These are phyloP conservation scores for Amblyornis subalaris DNA, from an alignment of 2,113 vertebrate species.

Conservation along the genomic window DNA sequence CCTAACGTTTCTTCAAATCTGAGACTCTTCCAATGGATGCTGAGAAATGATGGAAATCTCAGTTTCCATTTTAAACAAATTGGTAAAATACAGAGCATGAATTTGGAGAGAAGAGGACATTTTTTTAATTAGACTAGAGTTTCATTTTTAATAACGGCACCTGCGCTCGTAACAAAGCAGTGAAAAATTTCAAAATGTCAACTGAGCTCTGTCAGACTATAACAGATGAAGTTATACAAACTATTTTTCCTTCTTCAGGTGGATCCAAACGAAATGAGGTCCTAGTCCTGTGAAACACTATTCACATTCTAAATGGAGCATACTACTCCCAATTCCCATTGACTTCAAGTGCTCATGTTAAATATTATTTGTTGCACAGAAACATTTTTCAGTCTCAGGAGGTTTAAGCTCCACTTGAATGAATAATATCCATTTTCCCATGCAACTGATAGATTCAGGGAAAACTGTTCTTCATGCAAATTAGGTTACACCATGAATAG, in stretches of 20 bases:
- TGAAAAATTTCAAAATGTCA: background rate
- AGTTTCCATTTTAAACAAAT: background rate
- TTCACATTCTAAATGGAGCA: constrained; percentile 10
- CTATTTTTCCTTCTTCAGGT: background rate
- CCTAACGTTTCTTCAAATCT: background rate
- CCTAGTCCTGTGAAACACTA: background rate
- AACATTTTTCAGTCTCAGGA: constrained; percentile 29
- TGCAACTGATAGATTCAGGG: constrained; percentile 6
- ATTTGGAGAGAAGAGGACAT: background rate
- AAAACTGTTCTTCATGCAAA: constrained; percentile 30
- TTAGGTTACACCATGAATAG: background rate
- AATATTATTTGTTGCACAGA: constrained; percentile 27
- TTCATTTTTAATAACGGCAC: background rate
- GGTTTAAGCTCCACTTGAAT: background rate
- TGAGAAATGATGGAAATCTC: background rate
- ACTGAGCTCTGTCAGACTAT: background rate
- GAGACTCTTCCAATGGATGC: background rate
- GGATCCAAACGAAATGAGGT: background rate
- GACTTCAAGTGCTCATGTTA: constrained; percentile 37
- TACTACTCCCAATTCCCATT: constrained; percentile 20
- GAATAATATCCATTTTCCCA: constrained; percentile 28
- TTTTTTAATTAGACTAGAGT: background rate
- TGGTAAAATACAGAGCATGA: background rate
- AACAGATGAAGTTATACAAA: background rate
- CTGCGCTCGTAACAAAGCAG: background rate